A percentile compares a stretch with the other conserved stretches of the same genome.
Conservation (phyloP, 2,888 invertebrate genomes). For the Epirrita christyi region DNA sequence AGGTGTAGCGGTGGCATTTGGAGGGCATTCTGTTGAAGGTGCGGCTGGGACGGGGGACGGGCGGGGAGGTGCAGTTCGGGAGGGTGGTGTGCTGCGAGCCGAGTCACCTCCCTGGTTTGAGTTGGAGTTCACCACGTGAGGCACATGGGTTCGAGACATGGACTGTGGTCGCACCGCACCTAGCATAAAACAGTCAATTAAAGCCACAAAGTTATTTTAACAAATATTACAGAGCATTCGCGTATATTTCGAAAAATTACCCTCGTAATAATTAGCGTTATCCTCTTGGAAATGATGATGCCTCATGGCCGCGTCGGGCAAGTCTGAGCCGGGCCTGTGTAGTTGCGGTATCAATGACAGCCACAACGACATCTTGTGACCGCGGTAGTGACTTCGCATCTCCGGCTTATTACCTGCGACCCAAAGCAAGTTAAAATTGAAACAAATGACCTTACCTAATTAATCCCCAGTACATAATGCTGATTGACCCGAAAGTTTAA, state of each 20-base stretch:
- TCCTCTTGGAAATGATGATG: constrained; percentile 95
- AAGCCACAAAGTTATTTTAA: background rate
- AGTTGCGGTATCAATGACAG: constrained; percentile 95
- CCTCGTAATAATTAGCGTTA: constrained; percentile 91
- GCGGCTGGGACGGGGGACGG: constrained; percentile 72
- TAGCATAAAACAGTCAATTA: constrained; percentile 48
- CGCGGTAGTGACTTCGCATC: constrained; percentile 95
- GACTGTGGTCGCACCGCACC: constrained; percentile 92
- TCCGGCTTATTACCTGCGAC: constrained; percentile 88
- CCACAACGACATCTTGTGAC: constrained; percentile 97
- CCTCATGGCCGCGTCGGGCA: constrained; percentile 92
- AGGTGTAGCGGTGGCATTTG: constrained; percentile 81
- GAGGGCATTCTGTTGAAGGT: constrained; percentile 90
- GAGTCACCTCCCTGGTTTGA: constrained; percentile 55
- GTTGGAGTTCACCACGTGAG: constrained; percentile 80
- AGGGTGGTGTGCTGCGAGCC: constrained; percentile 67
- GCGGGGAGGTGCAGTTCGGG: constrained; percentile 74
- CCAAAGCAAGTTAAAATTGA: constrained; percentile 50
- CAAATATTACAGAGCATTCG: background rate
- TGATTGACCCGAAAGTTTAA: constrained; percentile 59
- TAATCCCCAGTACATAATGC: constrained; percentile 43
- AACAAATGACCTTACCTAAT: constrained; percentile 56
- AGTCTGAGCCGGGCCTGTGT: constrained; percentile 90
- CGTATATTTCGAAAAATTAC: constrained; percentile 62
- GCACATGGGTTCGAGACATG: constrained; percentile 86